Conservation (phyloP, 2,797 vertebrate genomes). For the Atherinosoma microstoma region DNA sequence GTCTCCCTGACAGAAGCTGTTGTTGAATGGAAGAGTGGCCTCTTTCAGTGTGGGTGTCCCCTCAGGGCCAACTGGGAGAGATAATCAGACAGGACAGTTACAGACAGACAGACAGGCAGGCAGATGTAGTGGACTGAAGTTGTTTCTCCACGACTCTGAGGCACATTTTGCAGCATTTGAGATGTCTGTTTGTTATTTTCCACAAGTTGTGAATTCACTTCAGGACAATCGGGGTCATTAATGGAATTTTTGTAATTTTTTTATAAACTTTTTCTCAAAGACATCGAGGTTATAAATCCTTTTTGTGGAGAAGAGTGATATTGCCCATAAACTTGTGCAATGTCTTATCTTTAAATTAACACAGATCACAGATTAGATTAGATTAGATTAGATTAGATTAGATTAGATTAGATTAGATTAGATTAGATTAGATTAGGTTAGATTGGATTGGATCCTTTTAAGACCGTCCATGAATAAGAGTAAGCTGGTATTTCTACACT, state of each 20-base stretch:
- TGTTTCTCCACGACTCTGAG: constrained; percentile 47
- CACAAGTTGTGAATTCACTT: constrained; percentile 7
- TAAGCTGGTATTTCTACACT: neutral
- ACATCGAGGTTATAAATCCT: neutral
- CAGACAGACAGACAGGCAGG: constrained; percentile 59
- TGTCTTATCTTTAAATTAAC: neutral
- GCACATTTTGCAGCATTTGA: constrained; percentile 31
- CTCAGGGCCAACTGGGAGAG: constrained; percentile 82
- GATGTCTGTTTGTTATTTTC: constrained; percentile 15
- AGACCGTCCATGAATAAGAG: neutral
- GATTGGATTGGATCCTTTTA: neutral
- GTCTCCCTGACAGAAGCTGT: constrained; percentile 86
- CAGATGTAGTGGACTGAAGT: constrained; percentile 54
- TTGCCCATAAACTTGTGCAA: neutral
- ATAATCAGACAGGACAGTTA: constrained; percentile 80
- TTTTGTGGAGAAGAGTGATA: neutral
- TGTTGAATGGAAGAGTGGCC: constrained; percentile 89
- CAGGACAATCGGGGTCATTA: neutral
- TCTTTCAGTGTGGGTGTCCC: constrained; percentile 83
- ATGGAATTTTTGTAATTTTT: neutral
- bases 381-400: constrained; percentile 13
- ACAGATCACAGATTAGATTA: neutral
- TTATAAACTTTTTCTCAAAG: neutral
- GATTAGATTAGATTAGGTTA: constrained; percentile 1
- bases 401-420: constrained; percentile 6